phyloP scores from a whole-genome alignment of 1,140 invertebrate genomes.

The Neoseiulus cucumeris region DNA sequence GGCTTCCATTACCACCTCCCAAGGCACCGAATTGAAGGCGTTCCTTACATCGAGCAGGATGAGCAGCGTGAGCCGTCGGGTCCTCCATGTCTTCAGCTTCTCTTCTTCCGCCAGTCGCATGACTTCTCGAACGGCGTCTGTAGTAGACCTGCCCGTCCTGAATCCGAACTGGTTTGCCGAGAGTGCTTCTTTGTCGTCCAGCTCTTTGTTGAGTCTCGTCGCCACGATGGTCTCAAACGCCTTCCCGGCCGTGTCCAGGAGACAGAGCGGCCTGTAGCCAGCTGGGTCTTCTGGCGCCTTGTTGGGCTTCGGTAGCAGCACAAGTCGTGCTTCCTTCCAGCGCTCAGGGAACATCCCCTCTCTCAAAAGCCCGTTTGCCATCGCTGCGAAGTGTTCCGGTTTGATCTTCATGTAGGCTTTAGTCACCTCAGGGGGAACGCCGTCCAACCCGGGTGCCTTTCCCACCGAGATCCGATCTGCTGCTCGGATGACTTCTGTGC shows the following conservation, averaged over 20 bases:
- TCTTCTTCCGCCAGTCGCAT: background rate
- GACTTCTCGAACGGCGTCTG: background rate
- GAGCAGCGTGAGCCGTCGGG: background rate
- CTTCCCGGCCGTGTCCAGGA: no score
- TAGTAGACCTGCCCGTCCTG: background rate
- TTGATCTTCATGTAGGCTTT: background rate
- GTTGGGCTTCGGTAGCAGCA: background rate
- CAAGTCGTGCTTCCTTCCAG: background rate
- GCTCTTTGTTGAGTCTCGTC: background rate
- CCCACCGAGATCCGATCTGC: background rate
- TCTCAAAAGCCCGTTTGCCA: background rate
- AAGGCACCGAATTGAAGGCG: background rate
- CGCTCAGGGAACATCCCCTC: background rate
- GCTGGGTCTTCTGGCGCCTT: background rate
- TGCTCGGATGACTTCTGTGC: background rate
- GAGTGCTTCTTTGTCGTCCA: background rate
- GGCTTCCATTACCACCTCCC: background rate
- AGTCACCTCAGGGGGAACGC: background rate
- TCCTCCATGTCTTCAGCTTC: background rate
- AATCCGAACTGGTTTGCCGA: background rate
- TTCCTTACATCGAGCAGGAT: background rate
- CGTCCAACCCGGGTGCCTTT: background rate
- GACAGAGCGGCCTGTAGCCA: background rate
- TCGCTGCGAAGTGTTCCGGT: background rate
- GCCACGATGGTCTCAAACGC: background rate